A percentile compares a stretch with the other conserved stretches of the same genome.
phyloP scores from a whole-genome alignment of 2,113 vertebrate species.

The Triplophysa tibetana region DNA sequence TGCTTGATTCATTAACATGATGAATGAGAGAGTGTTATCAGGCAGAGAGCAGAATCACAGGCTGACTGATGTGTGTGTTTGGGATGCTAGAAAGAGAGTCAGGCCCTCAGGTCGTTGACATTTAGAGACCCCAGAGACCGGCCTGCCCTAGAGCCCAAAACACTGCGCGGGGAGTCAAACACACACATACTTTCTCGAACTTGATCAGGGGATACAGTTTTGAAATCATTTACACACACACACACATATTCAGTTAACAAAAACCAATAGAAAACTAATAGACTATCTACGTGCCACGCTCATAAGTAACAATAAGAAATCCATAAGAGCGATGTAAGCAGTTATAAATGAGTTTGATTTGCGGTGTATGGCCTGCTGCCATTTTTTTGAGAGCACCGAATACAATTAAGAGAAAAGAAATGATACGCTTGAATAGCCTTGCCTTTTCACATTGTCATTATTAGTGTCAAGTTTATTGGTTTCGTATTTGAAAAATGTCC shows the following conservation, averaged over 20 bases:
- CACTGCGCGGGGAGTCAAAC: conserved; percentile 29
- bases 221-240: neutral
- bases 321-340: conserved; percentile 12
- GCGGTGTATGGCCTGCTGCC: conserved; percentile 26
- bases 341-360: conserved; percentile 25
- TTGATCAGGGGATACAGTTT: conserved; percentile 29
- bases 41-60: conserved; percentile 54
- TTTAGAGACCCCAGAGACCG: conserved; percentile 66
- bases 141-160: conserved; percentile 52
- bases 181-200: conserved; percentile 17
- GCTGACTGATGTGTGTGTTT: conserved; percentile 55
- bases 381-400: conserved; percentile 33
- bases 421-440: neutral
- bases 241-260: conserved; percentile 7
- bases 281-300: neutral
- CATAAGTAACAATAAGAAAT: conserved; percentile 16
- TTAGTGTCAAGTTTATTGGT: conserved; percentile 10
- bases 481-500: conserved; percentile 11
- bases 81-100: conserved; percentile 57
- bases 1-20: conserved; percentile 55
- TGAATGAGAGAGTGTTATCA: conserved; percentile 56
- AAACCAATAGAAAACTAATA: conserved; percentile 1
- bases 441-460: conserved; percentile 30
- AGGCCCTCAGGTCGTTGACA: conserved; percentile 72
- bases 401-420: conserved; percentile 24